Evolutionary conservation across 2,113 vertebrate genomes (phyloP).

Genomic region (Oryctolagus cuniculus): mOryCun1.1 NC_091432.1:151468001-151468500

Average conservation of each 20-base stretch:
- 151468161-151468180: neutral
- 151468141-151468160: neutral
- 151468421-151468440: accelerated
- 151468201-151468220: neutral
- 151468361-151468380: neutral
- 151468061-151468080: slow-evolving; percentile 7
- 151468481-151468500: neutral
- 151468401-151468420: neutral
- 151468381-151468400: neutral
- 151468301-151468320: neutral
- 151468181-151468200: slow-evolving; percentile 1
- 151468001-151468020: slow-evolving; percentile 31
- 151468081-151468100: neutral
- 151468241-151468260: neutral
- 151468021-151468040: neutral
- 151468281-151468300: neutral
- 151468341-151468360: accelerated
- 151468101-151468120: slow-evolving; percentile 46
- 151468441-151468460: no score
- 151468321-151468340: neutral
- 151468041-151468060: neutral
- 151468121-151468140: slow-evolving; percentile 7
- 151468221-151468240: neutral
- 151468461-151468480: neutral
- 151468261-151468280: neutral